Evolutionary conservation across 2,797 vertebrate genomes (phyloP), one percentile per base, ranked within the genome.

Genomic region (Nannoperca obscura): DNA sequence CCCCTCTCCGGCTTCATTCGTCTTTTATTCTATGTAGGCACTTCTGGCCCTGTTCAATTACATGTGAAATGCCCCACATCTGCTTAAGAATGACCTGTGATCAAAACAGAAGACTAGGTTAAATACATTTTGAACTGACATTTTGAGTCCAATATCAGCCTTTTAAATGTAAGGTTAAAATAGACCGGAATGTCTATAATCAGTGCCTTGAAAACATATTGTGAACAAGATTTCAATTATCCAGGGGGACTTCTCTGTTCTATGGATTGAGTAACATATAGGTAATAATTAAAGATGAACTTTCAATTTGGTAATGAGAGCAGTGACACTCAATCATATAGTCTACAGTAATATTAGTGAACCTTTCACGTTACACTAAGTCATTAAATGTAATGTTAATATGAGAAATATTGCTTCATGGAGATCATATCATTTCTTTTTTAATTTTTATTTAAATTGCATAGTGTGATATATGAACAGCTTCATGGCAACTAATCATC

Each of bases 91-190:
- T 47, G 40, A 75, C 55, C 72, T 66, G 30, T 49, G 67, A 57
- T 83, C 50, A 65, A 82, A 81, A 74, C n/a, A 60, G 47, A 73
- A 63, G 64, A 50, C 12, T 3, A 70, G 57, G 61, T 70, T 63
- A 64, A 76, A 61, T 62, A 58, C 40, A 60, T 58, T 79, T 66
- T 74, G 62, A 66, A 55, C 13, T 49, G 36, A 38, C 9, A 38
- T 38, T 38, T 38, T 11, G 24, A 63, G 3, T 42, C 38, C n/a
- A 76, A 46, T 24, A 62, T 73, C 50, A 54, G 36, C 71, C 27
- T 67, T 13, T 57, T 58, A 40, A 66, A 63, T 22, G 61, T 7
- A 36, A 73, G 52, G 54, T 74, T 44, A 50, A 50, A 38, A 63
- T n/a, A 64, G 22, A 60, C 20, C 24, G 3, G 20, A 32, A 40